Conservation (phyloP, 92 coral and sea anemone species). For the Zoanthus sansibaricus region DNA sequence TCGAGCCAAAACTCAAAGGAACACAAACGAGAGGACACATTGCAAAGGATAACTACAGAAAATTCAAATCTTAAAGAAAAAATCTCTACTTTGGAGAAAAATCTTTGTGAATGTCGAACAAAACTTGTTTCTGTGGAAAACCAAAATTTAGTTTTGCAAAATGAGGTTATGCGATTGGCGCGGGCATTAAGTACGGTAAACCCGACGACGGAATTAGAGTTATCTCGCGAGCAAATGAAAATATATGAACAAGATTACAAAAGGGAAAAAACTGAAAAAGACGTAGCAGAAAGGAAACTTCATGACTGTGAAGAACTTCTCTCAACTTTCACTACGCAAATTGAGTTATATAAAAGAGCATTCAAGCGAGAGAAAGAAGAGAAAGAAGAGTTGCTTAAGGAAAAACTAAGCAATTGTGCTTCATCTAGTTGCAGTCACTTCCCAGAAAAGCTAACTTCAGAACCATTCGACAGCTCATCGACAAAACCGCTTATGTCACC, state of each 20-base stretch:
- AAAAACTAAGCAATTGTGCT: background rate
- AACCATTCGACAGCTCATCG: background rate
- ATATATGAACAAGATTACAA: slow-evolving; percentile 90
- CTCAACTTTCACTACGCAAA: slow-evolving; percentile 78
- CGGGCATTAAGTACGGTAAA: slow-evolving; percentile 67
- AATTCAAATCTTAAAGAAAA: slow-evolving; percentile 40
- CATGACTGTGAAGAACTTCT: slow-evolving; percentile 86
- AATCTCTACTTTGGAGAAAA: slow-evolving; percentile 39
- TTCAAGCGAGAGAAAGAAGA: slow-evolving; percentile 81
- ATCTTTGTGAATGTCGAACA: slow-evolving; percentile 61
- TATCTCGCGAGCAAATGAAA: slow-evolving; percentile 77
- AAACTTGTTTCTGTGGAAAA: slow-evolving; percentile 64
- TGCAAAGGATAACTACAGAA: background rate
- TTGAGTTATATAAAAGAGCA: slow-evolving; percentile 90
- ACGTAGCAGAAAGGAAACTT: slow-evolving; percentile 76
- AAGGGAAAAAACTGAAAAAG: slow-evolving; percentile 84
- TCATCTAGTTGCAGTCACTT: background rate
- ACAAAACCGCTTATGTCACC: slow-evolving; percentile 49
- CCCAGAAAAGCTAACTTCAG: slow-evolving; percentile 39
- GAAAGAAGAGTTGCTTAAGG: slow-evolving; percentile 70
- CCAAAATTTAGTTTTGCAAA: slow-evolving; percentile 81
- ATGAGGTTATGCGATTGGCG: slow-evolving; percentile 85
- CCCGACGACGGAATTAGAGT: slow-evolving; percentile 65
- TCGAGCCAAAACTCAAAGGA: slow-evolving; percentile 1
- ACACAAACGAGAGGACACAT: background rate